Evolutionary conservation across 1,140 invertebrate species (phyloP), one percentile per base, ranked within the genome.

Genomic region (Macrosteles quadrilineatus): DNA sequence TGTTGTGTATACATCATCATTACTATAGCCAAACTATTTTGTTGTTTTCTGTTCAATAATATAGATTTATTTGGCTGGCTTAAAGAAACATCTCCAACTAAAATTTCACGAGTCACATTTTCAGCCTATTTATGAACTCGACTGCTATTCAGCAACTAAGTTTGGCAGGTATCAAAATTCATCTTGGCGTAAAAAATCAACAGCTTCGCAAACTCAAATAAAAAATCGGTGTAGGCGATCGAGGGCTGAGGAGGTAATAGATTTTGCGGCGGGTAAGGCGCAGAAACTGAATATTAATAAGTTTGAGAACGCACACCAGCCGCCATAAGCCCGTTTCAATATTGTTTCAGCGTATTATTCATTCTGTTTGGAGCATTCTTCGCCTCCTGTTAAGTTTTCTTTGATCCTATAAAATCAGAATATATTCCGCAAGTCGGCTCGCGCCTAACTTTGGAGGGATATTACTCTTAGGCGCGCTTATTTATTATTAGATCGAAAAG

Each of bases 361-460:
- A 59, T 59, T 59, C 55, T 59, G 55, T 59, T 59, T 59, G 55
- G 55, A 59, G 55, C 55, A 59, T 59, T 59, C 55, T 59, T 59
- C 55, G 23, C 55, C 55, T 14, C 55, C 55, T n/a, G 55, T 59
- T 59, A 59, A 59, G 21, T 59, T 59, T 59, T 59, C 55, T 59
- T 59, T 59, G 55, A 59, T 59, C 55, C 55, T 23, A 30, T 59
- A 59, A 59, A 59, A 59, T 59, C 55, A 59, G 55, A 59, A 59
- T 59, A 59, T 59, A 30, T 59, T 27, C 55, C 23, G 21, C 55
- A 29, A n/a, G n/a, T n/a, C n/a, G n/a, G n/a, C n/a, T n/a, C n/a
- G n/a, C 55, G 23, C 21, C 21, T 4, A 14, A 29, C 6, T 50
- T 21, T 14, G 55, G 21, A 25, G 21, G 47, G 55, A 59, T 27